Percentiles rank a stretch among this genome's conserved stretches.
Conservation (phyloP, 2,888 invertebrate genomes). For the Piscicola geometra region DNA sequence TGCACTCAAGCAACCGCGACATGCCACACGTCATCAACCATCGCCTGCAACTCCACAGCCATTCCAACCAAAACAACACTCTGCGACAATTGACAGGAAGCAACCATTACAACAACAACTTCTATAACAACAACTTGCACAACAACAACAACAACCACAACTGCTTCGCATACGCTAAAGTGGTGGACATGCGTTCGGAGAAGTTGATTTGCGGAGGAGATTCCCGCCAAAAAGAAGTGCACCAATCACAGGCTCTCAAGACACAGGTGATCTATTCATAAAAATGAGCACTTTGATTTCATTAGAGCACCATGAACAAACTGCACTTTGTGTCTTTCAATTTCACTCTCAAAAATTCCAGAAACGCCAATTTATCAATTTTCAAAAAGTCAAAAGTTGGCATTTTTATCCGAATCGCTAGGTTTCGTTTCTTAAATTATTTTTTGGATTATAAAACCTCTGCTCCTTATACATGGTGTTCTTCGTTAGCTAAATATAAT, state of each 20-base stretch:
- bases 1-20: not conserved
- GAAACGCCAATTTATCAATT: no score
- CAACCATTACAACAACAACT: slow-evolving; percentile 3
- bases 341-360: no score
- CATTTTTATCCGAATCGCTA: no score
- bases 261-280: slow-evolving; percentile 20
- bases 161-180: slow-evolving; percentile 25
- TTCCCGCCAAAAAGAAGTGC: slow-evolving; percentile 17
- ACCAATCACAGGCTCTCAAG: slow-evolving; percentile 28
- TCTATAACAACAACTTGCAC: not conserved
- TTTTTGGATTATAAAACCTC: no score
- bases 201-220: slow-evolving; percentile 20
- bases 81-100: not conserved
- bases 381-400: no score
- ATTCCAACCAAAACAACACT: not conserved
- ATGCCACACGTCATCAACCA: not conserved
- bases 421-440: no score
- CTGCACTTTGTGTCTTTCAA: no score
- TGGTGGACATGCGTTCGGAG: slow-evolving; percentile 27
- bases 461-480: no score
- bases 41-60: not conserved
- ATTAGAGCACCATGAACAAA: no score
- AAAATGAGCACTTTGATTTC: no score
- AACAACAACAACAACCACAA: not conserved
- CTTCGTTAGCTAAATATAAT: no score